Evolutionary conservation across 2,888 invertebrate species (phyloP).

Genomic region (Polietes domitor): DNA sequence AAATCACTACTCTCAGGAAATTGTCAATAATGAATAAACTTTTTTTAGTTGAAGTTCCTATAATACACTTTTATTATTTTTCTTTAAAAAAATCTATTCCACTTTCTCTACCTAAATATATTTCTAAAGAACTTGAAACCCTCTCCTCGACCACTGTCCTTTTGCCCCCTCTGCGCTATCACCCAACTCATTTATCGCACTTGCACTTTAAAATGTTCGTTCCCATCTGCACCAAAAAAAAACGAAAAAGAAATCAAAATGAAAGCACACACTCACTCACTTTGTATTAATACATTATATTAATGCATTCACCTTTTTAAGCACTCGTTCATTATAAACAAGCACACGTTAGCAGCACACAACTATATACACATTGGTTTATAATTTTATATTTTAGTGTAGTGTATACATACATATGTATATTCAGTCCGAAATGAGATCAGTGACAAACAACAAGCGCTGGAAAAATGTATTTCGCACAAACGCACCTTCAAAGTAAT

Average conservation of each 20-base stretch:
- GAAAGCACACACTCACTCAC: slow-evolving; percentile 22
- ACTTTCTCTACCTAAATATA: too few relatives aligned
- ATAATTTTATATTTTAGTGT: slow-evolving; percentile 15
- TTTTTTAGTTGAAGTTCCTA: not conserved
- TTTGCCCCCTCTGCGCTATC: not conserved
- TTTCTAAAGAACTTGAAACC: not conserved
- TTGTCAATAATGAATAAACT: slow-evolving; percentile 19
- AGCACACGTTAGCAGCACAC: slow-evolving; percentile 21
- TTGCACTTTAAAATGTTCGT: slow-evolving; percentile 50
- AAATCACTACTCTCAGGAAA: too few relatives aligned
- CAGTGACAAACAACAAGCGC: slow-evolving; percentile 42
- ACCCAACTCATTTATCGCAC: slow-evolving; percentile 52
- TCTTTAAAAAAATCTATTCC: not conserved
- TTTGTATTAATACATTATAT: slow-evolving; percentile 30
- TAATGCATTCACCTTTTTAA: slow-evolving; percentile 44
- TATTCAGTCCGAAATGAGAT: slow-evolving; percentile 29
- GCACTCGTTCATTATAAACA: slow-evolving; percentile 17
- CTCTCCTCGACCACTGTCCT: not conserved
- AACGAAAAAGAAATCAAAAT: slow-evolving; percentile 12
- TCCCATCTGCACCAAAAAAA: slow-evolving; percentile 56
- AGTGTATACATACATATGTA: not conserved
- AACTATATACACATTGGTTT: not conserved
- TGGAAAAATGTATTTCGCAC: not conserved
- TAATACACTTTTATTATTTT: not conserved
- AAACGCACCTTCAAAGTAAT: not conserved